These are phyloP conservation scores for Calameuta filiformis DNA, from an alignment of 2,888 invertebrate species.

Conservation along the genomic window DNA sequence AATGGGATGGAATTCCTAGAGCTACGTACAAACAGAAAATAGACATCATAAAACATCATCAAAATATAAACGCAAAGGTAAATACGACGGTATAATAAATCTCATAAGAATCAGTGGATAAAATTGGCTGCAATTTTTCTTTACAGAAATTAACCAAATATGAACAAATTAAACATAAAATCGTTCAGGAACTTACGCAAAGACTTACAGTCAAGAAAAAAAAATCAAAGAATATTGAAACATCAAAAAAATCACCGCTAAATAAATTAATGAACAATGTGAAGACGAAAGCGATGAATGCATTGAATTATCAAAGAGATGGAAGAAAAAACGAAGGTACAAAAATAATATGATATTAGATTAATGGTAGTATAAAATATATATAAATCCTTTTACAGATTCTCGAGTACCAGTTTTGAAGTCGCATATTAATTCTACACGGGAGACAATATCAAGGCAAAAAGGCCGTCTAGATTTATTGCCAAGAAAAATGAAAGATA, in stretches of 20 bases:
- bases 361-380: conserved; percentile 8
- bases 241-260: conserved; percentile 64
- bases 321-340: not conserved
- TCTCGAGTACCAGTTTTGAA: conserved; percentile 22
- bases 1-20: conserved; percentile 71
- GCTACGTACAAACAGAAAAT: conserved; percentile 71
- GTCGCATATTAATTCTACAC: conserved; percentile 28
- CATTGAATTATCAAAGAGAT: conserved; percentile 63
- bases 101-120: not conserved
- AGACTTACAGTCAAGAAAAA: conserved; percentile 55
- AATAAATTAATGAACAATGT: conserved; percentile 69
- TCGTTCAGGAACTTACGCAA: conserved; percentile 67
- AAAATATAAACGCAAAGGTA: conserved; percentile 72
- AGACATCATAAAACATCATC: conserved; percentile 70
- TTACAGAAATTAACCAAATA: conserved; percentile 69
- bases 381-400: conserved; percentile 19
- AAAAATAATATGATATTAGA: not conserved
- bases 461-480: conserved; percentile 29
- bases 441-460: conserved; percentile 27
- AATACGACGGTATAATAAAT: not conserved
- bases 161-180: conserved; percentile 66
- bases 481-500: conserved; percentile 36
- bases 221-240: conserved; percentile 42
- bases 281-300: conserved; percentile 69
- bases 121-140: conserved; percentile 14